Evolutionary conservation across 2,797 vertebrate species (phyloP), one percentile per base, ranked within the genome.

Genomic region (Philypnodon macrostomus): DNA sequence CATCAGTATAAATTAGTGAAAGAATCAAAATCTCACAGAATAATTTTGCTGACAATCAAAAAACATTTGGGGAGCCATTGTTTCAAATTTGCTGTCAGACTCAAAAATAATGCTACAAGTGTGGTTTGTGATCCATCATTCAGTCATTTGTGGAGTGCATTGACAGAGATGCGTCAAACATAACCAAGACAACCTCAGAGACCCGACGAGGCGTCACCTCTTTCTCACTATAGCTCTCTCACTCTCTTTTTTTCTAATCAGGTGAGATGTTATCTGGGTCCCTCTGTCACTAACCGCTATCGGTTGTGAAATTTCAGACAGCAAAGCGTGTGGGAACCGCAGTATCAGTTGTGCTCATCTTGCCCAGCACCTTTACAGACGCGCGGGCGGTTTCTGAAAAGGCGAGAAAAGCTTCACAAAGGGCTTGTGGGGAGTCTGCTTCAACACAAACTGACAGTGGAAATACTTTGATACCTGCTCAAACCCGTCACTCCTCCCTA

Each of bases 281-380:
- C 56, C 47, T 64, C 76, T 81, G 84, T 86, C 86, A 85, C 39
- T 83, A 88, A 86, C 86, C 67, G 44, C 83, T 83, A 85, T 87
- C 68, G 59, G 76, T 85, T 89, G 87, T 87, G 88, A 91, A 86
- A 88, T 86, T 88, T 89, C 85, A 84, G 84, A 87, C 77, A 72
- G 75, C 74, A 54, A 60, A 77, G 80, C 64, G 77, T 81, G 84
- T 88, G 87, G 85, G 87, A 90, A 88, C 80, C 75, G 45, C 60
- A 64, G 68, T 87, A 87, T 88, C 85, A 64, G 74, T 78, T 80
- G 61, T 60, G 71, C 83, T 83, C 87, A 85, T 87, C 84, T 85
- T 53, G n/a, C 79, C 77, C 67, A 50, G 79, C 74, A 80, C 79
- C 78, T 87, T 85, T 81, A 82, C 69, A 83, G 71, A 82, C 34